phyloP scores from a whole-genome alignment of 2,888 invertebrate genomes.

The Cheilosia impressa region DNA sequence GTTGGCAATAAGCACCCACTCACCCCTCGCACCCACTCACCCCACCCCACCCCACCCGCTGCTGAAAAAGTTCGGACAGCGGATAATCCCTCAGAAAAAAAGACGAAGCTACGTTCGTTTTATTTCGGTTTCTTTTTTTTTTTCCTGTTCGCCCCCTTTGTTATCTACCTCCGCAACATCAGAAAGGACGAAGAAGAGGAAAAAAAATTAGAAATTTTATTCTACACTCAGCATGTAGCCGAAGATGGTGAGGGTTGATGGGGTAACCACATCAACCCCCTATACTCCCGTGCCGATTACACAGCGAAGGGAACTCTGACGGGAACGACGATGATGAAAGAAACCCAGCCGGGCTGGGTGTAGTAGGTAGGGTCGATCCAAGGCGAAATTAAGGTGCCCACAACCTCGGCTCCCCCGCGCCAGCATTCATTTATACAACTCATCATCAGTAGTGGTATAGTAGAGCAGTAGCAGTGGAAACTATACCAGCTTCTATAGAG shows the following conservation, averaged over 20 bases:
- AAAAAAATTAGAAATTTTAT: constrained; percentile 67
- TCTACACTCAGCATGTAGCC: constrained; percentile 66
- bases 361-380: constrained; percentile 54
- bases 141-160: constrained; percentile 44
- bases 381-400: constrained; percentile 72
- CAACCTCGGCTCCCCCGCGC: constrained; percentile 7
- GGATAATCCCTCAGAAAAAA: constrained; percentile 73
- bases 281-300: constrained; percentile 13
- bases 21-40: constrained; percentile 18
- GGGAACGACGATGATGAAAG: constrained; percentile 60
- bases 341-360: neutral
- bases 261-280: constrained; percentile 61
- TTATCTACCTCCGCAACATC: constrained; percentile 68
- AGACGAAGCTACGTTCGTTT: constrained; percentile 69
- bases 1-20: constrained; percentile 50
- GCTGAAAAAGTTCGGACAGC: constrained; percentile 73
- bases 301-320: constrained; percentile 25
- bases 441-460: constrained; percentile 74
- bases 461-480: constrained; percentile 67
- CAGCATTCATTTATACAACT: constrained; percentile 66
- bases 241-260: constrained; percentile 42
- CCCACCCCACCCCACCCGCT: constrained; percentile 26
- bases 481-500: constrained; percentile 76
- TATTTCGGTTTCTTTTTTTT: constrained; percentile 49
- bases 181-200: constrained; percentile 48